A percentile compares a stretch with the other conserved stretches of the same genome.
phyloP scores from a whole-genome alignment of 1,140 invertebrate species.

The Acromyrmex echinatior region DNA sequence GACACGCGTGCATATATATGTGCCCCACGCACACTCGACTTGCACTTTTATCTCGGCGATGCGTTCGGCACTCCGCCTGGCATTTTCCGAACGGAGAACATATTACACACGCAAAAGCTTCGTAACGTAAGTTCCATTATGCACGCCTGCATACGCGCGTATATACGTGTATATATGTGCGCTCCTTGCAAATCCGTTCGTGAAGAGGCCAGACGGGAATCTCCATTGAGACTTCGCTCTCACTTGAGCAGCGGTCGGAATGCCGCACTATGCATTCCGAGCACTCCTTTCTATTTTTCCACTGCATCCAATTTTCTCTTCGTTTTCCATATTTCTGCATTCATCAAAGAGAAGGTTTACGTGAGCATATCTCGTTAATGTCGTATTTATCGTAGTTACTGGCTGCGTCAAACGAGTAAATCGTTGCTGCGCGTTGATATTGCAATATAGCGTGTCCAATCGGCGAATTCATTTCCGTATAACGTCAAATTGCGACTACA shows the following conservation, averaged over 20 bases:
- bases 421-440: neutral
- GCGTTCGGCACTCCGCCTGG: slow-evolving; percentile 29
- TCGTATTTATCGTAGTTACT: neutral
- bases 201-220: slow-evolving; percentile 66
- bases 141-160: slow-evolving; percentile 16
- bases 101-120: slow-evolving; percentile 43
- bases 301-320: slow-evolving; percentile 26
- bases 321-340: slow-evolving; percentile 7
- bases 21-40: neutral
- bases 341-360: neutral
- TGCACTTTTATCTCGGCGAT: slow-evolving; percentile 66
- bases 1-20: neutral
- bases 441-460: neutral
- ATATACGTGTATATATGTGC: neutral
- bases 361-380: neutral
- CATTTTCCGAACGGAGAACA: slow-evolving; percentile 21
- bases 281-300: slow-evolving; percentile 48
- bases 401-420: neutral
- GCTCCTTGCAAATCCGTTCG: slow-evolving; percentile 53
- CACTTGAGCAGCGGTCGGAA: slow-evolving; percentile 24
- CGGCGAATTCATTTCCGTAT: neutral
- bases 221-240: slow-evolving; percentile 54
- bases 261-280: slow-evolving; percentile 23
- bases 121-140: slow-evolving; percentile 69
- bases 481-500: neutral